Evolutionary conservation across 2,888 invertebrate species (phyloP).

Genomic region (Parnassius apollo): DNA sequence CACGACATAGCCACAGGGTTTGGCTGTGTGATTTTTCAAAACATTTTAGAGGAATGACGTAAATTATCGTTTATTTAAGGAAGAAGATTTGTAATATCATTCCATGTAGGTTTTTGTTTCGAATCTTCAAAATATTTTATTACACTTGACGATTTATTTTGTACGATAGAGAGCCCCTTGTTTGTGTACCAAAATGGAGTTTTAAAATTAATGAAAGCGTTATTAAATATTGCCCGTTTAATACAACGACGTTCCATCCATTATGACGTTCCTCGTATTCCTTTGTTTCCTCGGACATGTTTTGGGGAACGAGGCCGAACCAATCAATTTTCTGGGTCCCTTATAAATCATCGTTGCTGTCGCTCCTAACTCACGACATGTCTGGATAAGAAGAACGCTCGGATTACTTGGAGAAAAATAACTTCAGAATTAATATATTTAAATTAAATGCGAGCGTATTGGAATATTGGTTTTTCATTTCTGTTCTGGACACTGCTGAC

Average conservation of each 20-base stretch:
- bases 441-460: too few relatives aligned
- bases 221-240: slow-evolving; percentile 23
- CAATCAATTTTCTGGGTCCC: slow-evolving; percentile 69
- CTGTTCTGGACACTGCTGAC: too few relatives aligned
- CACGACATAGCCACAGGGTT: too few relatives aligned
- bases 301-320: slow-evolving; percentile 50
- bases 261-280: slow-evolving; percentile 39
- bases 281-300: slow-evolving; percentile 59
- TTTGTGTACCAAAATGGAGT: slow-evolving; percentile 6
- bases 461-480: too few relatives aligned
- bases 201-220: slow-evolving; percentile 26
- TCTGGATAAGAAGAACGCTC: slow-evolving; percentile 46
- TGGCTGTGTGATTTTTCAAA: too few relatives aligned
- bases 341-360: slow-evolving; percentile 70
- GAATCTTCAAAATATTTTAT: background rate
- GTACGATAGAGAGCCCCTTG: too few relatives aligned
- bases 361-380: slow-evolving; percentile 42
- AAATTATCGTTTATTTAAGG: too few relatives aligned
- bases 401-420: slow-evolving; percentile 43
- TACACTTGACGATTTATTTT: background rate
- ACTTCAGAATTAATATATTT: too few relatives aligned
- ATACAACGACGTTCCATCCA: slow-evolving; percentile 35
- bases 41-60: too few relatives aligned
- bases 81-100: too few relatives aligned
- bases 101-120: too few relatives aligned